These are phyloP conservation scores for Patella depressa DNA, from an alignment of 2,888 invertebrate species.

Conservation along the genomic window DNA sequence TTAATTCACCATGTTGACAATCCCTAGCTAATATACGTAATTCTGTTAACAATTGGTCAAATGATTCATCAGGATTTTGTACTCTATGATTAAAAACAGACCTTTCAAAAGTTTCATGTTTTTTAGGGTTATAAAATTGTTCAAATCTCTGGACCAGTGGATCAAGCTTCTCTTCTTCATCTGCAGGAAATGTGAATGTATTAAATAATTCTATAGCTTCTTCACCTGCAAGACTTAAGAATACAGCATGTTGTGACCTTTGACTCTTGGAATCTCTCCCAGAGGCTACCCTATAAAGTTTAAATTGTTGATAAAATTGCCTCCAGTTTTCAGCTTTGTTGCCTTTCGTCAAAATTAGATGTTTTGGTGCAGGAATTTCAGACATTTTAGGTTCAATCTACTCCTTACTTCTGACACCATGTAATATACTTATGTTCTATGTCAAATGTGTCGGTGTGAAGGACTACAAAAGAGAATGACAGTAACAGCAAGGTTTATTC, in stretches of 20 bases:
- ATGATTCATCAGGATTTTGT: slow-evolving; percentile 19
- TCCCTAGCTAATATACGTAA: slow-evolving; percentile 6
- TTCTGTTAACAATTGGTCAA: slow-evolving; percentile 13
- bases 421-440: neutral
- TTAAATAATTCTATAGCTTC: slow-evolving; percentile 18
- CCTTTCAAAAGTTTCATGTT: slow-evolving; percentile 9
- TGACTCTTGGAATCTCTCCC: neutral
- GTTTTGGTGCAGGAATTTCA: slow-evolving; percentile 9
- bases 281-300: neutral
- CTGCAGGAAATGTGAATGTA: slow-evolving; percentile 13
- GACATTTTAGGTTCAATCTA: neutral
- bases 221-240: neutral
- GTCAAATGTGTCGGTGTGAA: neutral
- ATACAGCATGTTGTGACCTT: neutral
- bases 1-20: slow-evolving; percentile 21
- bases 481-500: too few relatives aligned
- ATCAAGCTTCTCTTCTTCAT: slow-evolving; percentile 14
- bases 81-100: neutral
- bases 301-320: slow-evolving; percentile 3
- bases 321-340: slow-evolving; percentile 18
- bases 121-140: slow-evolving; percentile 11
- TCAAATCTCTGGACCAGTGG: slow-evolving; percentile 4
- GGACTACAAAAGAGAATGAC: neutral
- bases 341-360: neutral
- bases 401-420: slow-evolving; percentile 21